A percentile compares a stretch with the other conserved stretches of the same genome.
phyloP scores from a whole-genome alignment of 2,113 vertebrate genomes.

The Tachysurus vachellii region DNA sequence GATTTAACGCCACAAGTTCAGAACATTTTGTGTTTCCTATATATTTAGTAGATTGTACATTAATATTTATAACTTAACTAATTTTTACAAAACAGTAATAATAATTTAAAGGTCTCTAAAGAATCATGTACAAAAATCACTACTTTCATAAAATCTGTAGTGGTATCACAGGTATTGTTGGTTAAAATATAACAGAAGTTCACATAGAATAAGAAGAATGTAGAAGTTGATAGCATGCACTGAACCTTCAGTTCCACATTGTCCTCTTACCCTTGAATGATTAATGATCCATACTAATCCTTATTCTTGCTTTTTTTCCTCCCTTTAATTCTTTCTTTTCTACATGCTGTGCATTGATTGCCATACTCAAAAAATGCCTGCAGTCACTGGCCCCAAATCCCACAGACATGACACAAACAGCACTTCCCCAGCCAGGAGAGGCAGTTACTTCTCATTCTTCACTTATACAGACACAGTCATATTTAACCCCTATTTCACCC shows the following conservation, averaged over 20 bases:
- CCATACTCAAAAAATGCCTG: constrained; percentile 45
- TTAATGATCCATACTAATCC: constrained; percentile 64
- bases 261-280: constrained; percentile 59
- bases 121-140: not conserved
- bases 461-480: constrained; percentile 67
- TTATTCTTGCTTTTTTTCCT: constrained; percentile 69
- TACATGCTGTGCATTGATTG: constrained; percentile 52
- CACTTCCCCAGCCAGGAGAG: constrained; percentile 41
- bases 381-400: constrained; percentile 70
- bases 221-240: not conserved
- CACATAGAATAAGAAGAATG: not conserved
- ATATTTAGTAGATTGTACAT: not conserved
- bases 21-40: not conserved
- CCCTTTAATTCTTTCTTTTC: constrained; percentile 61
- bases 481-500: constrained; percentile 65
- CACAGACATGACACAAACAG: constrained; percentile 68
- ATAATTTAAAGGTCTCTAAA: not conserved
- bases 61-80: not conserved
- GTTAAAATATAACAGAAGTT: not conserved
- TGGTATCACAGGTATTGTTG: not conserved
- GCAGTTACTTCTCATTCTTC: constrained; percentile 62
- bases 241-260: constrained; percentile 47
- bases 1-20: not conserved
- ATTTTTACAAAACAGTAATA: not conserved
- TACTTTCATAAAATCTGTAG: not conserved